phyloP scores from a whole-genome alignment of 1,140 invertebrate species.

The Maconellicoccus hirsutus region DNA sequence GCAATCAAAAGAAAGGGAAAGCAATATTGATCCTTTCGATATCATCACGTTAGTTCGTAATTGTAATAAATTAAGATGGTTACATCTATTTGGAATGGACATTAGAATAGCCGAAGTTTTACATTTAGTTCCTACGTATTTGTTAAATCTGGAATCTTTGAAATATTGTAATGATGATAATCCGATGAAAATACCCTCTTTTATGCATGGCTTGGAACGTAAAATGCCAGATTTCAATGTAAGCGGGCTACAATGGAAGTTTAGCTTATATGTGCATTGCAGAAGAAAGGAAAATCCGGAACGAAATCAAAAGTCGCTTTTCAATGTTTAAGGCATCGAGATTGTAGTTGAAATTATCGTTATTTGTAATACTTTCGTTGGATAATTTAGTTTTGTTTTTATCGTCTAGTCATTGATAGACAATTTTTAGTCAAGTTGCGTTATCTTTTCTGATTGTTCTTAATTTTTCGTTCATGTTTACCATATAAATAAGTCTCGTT shows the following conservation, averaged over 20 bases:
- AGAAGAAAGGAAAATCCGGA: not conserved
- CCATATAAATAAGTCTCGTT: too few relatives aligned
- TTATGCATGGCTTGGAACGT: not conserved
- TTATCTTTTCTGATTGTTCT: too few relatives aligned
- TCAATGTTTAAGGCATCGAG: too few relatives aligned
- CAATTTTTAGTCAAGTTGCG: too few relatives aligned
- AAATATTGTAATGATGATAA: not conserved
- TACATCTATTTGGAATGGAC: constrained; percentile 11
- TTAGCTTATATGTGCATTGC: not conserved
- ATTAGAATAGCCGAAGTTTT: not conserved
- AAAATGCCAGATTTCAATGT: constrained; percentile 14
- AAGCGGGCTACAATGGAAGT: constrained; percentile 6
- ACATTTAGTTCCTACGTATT: not conserved
- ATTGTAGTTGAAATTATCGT: too few relatives aligned
- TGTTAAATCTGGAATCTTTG: not conserved
- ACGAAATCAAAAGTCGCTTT: not conserved
- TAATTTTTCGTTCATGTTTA: too few relatives aligned
- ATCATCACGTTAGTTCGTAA: not conserved
- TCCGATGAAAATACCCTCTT: not conserved
- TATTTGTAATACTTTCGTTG: too few relatives aligned
- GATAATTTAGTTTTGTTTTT: too few relatives aligned
- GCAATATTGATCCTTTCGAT: not conserved
- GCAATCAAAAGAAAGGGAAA: not conserved
- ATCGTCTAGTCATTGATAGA: too few relatives aligned
- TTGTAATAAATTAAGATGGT: not conserved